These are phyloP conservation scores for Cacoxenus indagator DNA, from an alignment of 2,888 invertebrate species.

Conservation along the genomic window DNA sequence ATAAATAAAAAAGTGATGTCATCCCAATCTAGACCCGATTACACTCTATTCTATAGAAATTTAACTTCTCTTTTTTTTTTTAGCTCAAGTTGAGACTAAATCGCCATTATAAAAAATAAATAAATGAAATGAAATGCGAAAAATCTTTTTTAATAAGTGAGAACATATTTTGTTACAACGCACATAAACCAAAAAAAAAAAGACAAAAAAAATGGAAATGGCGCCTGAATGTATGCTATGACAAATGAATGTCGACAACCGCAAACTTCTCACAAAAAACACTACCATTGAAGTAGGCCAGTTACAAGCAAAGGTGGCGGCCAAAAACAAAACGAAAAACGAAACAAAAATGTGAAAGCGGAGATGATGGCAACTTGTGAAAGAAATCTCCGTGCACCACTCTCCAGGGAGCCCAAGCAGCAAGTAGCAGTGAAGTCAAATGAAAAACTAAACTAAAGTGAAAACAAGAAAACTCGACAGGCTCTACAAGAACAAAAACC, in stretches of 20 bases:
- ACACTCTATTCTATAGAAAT: too few relatives aligned
- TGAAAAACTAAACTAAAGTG: background rate
- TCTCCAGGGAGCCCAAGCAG: background rate
- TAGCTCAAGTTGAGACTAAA: too few relatives aligned
- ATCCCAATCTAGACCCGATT: too few relatives aligned
- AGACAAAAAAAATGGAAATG: background rate
- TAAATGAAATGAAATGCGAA: background rate
- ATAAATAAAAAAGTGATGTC: too few relatives aligned
- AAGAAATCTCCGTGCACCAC: background rate
- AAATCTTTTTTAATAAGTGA: background rate
- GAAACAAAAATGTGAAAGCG: background rate
- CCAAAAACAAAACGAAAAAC: background rate
- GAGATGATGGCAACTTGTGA: background rate
- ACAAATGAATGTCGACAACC: conserved; percentile 8
- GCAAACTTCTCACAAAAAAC: background rate
- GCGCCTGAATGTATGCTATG: background rate
- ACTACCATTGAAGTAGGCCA: background rate
- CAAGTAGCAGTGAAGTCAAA: background rate
- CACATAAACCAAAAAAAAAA: background rate
- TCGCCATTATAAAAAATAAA: background rate
- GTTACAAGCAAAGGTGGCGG: background rate
- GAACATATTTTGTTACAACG: background rate
- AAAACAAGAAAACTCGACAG: background rate
- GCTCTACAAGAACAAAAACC: background rate
- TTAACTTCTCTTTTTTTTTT: too few relatives aligned